Conservation (phyloP, 2,888 invertebrate species). For the Nomada hirtipes region DNA sequence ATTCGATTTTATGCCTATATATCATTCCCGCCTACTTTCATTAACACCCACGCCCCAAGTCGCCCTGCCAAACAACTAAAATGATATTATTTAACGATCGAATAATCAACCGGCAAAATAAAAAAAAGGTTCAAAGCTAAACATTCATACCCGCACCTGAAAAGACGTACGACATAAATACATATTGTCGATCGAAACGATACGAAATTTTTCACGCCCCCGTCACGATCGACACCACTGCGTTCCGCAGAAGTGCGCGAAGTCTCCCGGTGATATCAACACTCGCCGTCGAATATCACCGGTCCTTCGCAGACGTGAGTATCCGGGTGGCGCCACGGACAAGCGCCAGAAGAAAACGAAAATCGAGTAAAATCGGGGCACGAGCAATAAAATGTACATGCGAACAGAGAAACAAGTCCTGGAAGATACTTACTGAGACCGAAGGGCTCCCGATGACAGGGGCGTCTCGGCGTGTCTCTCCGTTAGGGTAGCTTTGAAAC, state of each 20-base stretch:
- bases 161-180: no score
- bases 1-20: not conserved
- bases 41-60: no score
- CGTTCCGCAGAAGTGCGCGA: not conserved
- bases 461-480: slow-evolving; percentile 84
- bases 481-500: slow-evolving; percentile 83
- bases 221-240: no score
- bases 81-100: no score
- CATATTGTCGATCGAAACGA: no score
- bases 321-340: not conserved
- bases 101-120: no score
- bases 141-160: no score
- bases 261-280: slow-evolving; percentile 15
- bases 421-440: slow-evolving; percentile 81
- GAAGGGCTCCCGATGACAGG: slow-evolving; percentile 83
- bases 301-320: not conserved
- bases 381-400: not conserved
- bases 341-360: not conserved
- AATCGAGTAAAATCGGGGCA: not conserved
- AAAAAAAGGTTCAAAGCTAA: no score
- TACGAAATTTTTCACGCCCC: no score
- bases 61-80: no score
- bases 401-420: slow-evolving; percentile 37
- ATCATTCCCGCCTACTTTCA: not conserved
- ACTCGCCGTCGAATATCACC: not conserved